Conservation (phyloP, 2,797 vertebrate genomes). For the Hapalemur alaotrensis region DNA sequence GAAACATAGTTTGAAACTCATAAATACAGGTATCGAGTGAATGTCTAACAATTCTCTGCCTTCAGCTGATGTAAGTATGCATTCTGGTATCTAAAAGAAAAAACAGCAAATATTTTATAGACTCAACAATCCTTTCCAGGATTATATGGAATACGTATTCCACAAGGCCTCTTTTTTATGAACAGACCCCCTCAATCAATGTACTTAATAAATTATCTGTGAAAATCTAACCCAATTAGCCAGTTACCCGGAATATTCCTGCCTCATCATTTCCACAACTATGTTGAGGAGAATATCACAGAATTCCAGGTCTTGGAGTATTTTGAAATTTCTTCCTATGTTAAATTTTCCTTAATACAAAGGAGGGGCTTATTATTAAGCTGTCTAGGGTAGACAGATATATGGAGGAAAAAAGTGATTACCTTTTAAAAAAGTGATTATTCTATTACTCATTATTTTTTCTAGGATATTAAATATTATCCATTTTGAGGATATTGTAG, state of each 20-base stretch:
- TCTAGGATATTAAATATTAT: not conserved
- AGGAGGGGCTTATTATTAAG: not conserved
- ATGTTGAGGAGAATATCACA: not conserved
- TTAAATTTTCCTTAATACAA: not conserved
- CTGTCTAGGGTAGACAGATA: not conserved
- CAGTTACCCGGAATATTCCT: not conserved
- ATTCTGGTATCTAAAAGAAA: not conserved
- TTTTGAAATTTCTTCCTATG: not conserved
- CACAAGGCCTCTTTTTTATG: not conserved
- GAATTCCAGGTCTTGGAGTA: not conserved
- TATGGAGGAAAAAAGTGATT: not conserved
- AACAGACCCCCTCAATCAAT: not conserved
- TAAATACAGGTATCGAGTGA: conserved; percentile 49
- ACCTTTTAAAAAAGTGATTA: not conserved
- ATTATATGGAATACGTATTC: not conserved
- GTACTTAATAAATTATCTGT: not conserved
- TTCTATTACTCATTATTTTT: not conserved
- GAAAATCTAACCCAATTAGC: not conserved
- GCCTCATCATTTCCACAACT: not conserved
- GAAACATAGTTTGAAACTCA: conserved; percentile 43
- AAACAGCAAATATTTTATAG: not conserved
- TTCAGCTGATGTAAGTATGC: not conserved
- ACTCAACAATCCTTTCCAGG: not conserved
- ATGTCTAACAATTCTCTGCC: not conserved
- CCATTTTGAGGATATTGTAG: not conserved